phyloP scores from a whole-genome alignment of 2,888 invertebrate genomes.

The Andrena dorsata region DNA sequence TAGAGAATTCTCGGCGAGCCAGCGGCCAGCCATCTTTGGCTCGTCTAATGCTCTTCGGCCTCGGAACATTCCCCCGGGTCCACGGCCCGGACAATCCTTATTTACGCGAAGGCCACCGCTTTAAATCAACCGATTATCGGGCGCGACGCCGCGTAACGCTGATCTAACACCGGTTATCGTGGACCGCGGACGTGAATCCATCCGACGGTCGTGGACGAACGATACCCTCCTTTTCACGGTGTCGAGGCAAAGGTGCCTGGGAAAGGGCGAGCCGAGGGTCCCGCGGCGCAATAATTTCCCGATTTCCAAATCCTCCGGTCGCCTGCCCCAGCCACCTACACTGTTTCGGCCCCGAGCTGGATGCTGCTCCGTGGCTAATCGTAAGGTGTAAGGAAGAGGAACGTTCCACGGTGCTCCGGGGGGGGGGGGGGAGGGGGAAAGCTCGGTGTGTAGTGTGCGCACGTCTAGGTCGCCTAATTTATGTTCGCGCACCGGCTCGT shows the following conservation, averaged over 20 bases:
- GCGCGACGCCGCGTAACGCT: slow-evolving; percentile 28
- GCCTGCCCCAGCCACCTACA: slow-evolving; percentile 62
- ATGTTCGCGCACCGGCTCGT: slow-evolving; percentile 60
- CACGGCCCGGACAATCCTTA: slow-evolving; percentile 60
- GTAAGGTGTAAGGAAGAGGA: slow-evolving; percentile 73
- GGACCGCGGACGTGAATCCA: slow-evolving; percentile 16
- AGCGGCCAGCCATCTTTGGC: slow-evolving; percentile 6
- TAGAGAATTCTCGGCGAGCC: neutral
- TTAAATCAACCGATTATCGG: slow-evolving; percentile 70
- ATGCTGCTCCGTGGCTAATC: slow-evolving; percentile 74
- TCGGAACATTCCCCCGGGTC: slow-evolving; percentile 43
- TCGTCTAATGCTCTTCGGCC: slow-evolving; percentile 17
- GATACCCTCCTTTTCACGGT: slow-evolving; percentile 27
- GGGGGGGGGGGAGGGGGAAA: slow-evolving; percentile 36
- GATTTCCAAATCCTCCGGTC: slow-evolving; percentile 60
- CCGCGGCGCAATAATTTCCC: slow-evolving; percentile 64
- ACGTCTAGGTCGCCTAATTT: slow-evolving; percentile 63
- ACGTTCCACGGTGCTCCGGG: slow-evolving; percentile 50
- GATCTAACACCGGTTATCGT: slow-evolving; percentile 39
- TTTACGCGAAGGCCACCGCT: slow-evolving; percentile 61
- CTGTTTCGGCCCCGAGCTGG: slow-evolving; percentile 55
- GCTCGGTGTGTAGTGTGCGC: slow-evolving; percentile 23
- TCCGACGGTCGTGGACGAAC: slow-evolving; percentile 1
- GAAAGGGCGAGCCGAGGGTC: slow-evolving; percentile 3
- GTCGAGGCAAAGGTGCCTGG: slow-evolving; percentile 9